phyloP scores from a whole-genome alignment of 2,888 invertebrate species.

The Hypsopygia costalis region DNA sequence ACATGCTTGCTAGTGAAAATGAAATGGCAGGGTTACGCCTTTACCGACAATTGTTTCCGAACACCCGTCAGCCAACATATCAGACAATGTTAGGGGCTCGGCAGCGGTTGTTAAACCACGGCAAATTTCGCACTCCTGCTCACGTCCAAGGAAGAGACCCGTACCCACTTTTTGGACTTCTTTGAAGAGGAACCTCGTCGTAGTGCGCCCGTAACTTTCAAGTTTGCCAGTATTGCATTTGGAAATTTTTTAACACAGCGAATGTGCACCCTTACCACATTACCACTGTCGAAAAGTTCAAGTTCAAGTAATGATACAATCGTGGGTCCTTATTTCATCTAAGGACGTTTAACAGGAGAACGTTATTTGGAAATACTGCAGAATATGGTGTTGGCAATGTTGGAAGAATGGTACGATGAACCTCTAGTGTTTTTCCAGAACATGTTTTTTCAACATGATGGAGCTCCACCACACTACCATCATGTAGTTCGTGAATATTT shows the following conservation, averaged over 20 bases:
- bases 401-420: not conserved
- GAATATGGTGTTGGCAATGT: not conserved
- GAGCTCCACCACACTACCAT: not conserved
- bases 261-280: constrained; percentile 13
- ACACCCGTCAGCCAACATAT: no score
- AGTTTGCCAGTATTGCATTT: constrained; percentile 9
- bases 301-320: not conserved
- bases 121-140: no score
- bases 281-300: constrained; percentile 12
- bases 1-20: no score
- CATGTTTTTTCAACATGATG: not conserved
- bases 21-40: no score
- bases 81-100: no score
- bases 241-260: constrained; percentile 12
- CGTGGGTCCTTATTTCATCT: not conserved
- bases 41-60: no score
- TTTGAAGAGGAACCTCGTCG: no score
- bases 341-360: not conserved
- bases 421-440: no score
- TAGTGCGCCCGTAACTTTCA: constrained; percentile 8
- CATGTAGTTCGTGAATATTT: not conserved
- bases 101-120: no score
- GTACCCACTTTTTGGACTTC: no score
- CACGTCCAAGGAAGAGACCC: no score
- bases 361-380: not conserved